Base-by-base conservation (phyloP, 2,888 invertebrate genomes). In the Gryllus longicercus region DNA sequence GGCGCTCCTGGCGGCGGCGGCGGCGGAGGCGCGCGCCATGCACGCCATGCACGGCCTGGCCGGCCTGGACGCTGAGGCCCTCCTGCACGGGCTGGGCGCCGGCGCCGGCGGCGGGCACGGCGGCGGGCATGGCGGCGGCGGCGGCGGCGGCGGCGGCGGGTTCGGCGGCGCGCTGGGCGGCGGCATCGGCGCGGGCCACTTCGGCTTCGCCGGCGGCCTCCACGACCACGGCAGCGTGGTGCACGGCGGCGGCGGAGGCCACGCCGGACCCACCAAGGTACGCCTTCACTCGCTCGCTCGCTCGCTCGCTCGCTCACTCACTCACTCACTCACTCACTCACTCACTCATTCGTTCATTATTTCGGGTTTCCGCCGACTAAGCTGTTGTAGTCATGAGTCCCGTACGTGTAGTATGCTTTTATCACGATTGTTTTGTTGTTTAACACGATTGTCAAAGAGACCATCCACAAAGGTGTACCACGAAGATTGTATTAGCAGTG, bases 191-290 rank as follows among this genome's bases (percentile, higher is more conserved):
- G 80, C 51, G 11, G 38, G 76, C 23, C 38, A 76, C 38, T 50
- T 74, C 38, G 51, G 74, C 25, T 78, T 51, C 51, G 80, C 77
- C 76, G 81, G 79, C 14, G 79, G 76, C 50, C 75, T 76, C 74
- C 63, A 63, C 79, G 50, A 74, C 38, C 49, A 25, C 23, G 81
- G 76, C 74, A 76, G 79, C 79, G 63, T 63, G 63, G 63, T 63
- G 63, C 63, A 63, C n/a, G 14, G 16, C n/a, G 63, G 63, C 14
- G 78, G 51, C 74, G 79, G 81, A 1, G 81, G 79, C 18, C 79
- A 81, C 76, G 78, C 78, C 51, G 76, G 74, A 16, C 79, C 79
- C 63, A n/a, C 63, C n/a, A 63, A 63, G 63, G 63, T 63, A n/a
- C 63, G 5, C 25, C 25, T 25, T 4, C 25, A 25, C 2, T 25